Conservation (phyloP, 2,797 vertebrate genomes). For the Acanthurus leucopareius region DNA sequence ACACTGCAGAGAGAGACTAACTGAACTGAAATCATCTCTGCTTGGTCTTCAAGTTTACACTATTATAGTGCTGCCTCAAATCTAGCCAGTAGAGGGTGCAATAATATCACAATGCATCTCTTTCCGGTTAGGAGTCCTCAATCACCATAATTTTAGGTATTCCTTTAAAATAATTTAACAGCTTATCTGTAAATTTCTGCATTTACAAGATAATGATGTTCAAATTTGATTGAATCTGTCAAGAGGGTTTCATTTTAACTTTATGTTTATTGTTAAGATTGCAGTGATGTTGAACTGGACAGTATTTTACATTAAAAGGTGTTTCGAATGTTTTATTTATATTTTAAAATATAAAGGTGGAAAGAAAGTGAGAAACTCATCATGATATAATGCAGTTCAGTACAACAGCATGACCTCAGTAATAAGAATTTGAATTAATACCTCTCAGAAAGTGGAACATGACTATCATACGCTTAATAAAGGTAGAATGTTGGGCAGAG, state of each 20-base stretch:
- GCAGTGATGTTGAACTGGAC: background rate
- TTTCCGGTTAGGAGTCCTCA: background rate
- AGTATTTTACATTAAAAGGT: background rate
- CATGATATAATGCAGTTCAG: background rate
- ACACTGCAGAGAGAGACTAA: background rate
- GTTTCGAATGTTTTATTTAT: background rate
- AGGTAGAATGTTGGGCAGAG: background rate
- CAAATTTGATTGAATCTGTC: background rate
- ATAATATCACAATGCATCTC: slow-evolving; percentile 42
- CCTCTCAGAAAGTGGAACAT: background rate
- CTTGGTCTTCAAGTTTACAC: slow-evolving; percentile 2
- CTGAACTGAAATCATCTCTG: background rate
- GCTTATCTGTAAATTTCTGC: background rate
- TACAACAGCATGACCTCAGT: background rate
- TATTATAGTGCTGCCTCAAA: slow-evolving; percentile 19
- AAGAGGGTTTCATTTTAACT: background rate
- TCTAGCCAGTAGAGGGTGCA: slow-evolving; percentile 70
- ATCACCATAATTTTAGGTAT: background rate
- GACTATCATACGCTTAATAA: too few relatives aligned
- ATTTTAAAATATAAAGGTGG: too few relatives aligned
- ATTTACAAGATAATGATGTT: background rate
- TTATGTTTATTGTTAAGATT: background rate
- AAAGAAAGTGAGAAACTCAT: background rate
- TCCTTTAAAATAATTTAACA: background rate
- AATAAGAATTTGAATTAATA: background rate